Evolutionary conservation across 92 coral and sea anemone genomes (phyloP), one percentile per base, ranked within the genome.

Genomic region (Scolanthus callimorphus): DNA sequence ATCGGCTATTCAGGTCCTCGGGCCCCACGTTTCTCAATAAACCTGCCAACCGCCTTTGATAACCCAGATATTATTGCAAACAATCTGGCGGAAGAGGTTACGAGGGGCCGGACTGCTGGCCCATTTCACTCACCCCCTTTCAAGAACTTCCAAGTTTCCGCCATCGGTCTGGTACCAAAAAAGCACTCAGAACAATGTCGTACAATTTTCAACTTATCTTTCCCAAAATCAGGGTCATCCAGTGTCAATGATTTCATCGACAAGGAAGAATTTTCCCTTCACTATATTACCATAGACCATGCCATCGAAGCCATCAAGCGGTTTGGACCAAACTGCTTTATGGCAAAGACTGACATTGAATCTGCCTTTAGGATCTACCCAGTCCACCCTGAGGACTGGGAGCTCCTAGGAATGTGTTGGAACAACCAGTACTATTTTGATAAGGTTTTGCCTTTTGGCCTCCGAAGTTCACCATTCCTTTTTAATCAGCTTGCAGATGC

Each of bases 401-500:
- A 65, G 25, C 50, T 65, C 8, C 20, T 60, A 49, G 70, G 78
- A 17, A 70, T 60, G 70, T 27, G 8, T n/a, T 70, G 69, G 69
- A 13, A 48, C 1, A 39, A 55, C 22, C 55, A 49, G 23, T 71
- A 71, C 43, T 70, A 61, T 50, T 49, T 46, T 49, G 77, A 59
- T 29, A 59, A 59, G 11, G 59, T 48, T 13, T 57, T 70, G 38
- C 69, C 69, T 10, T 71, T 60, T 24, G 56, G 70, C 31, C 62
- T 61, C 22, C 50, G 70, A 20, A 29, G 71, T 19, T 68, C 78
- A 2, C 78, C 70, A 0, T 60, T 11, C 43, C 45, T 71, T 49
- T 71, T 71, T 24, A 60, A 61, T 17, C 70, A 71, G 29, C 49
- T 71, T 37, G 57, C 60, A 8, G 70, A 70, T 26, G 77, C 74